phyloP scores from a whole-genome alignment of 2,888 invertebrate species.

The Meandrusa payeni region DNA sequence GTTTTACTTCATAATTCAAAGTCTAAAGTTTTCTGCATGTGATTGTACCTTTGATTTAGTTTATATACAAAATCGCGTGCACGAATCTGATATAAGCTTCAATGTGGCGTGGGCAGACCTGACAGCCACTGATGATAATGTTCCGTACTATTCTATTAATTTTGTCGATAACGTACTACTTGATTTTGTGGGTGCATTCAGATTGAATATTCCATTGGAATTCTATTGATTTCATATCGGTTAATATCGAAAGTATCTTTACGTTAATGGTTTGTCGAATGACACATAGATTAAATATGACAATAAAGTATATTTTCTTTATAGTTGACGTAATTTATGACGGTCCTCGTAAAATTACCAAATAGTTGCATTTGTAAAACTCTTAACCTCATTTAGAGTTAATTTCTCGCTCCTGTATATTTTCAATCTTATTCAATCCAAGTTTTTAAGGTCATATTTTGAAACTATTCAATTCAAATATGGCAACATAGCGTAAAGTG shows the following conservation, averaged over 20 bases:
- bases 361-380: too few species aligned
- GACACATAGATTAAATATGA: slow-evolving; percentile 7
- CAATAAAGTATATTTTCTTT: too few species aligned
- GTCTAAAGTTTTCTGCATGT: too few species aligned
- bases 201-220: slow-evolving; percentile 1
- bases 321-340: too few species aligned
- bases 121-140: slow-evolving; percentile 25
- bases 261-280: neutral
- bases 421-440: too few species aligned
- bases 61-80: slow-evolving; percentile 23
- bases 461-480: too few species aligned
- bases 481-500: too few species aligned
- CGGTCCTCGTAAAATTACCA: too few species aligned
- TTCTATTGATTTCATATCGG: slow-evolving; percentile 13
- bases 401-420: too few species aligned
- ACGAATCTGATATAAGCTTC: slow-evolving; percentile 18
- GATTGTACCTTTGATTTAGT: slow-evolving; percentile 14
- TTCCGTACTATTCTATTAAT: slow-evolving; percentile 21
- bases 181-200: slow-evolving; percentile 4
- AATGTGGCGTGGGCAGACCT: slow-evolving; percentile 23
- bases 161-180: slow-evolving; percentile 22
- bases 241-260: neutral
- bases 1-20: too few species aligned
- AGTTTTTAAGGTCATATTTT: too few species aligned
- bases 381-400: too few species aligned